Conservation (phyloP, 2,797 vertebrate species). For the Loris lydekkerianus region DNA sequence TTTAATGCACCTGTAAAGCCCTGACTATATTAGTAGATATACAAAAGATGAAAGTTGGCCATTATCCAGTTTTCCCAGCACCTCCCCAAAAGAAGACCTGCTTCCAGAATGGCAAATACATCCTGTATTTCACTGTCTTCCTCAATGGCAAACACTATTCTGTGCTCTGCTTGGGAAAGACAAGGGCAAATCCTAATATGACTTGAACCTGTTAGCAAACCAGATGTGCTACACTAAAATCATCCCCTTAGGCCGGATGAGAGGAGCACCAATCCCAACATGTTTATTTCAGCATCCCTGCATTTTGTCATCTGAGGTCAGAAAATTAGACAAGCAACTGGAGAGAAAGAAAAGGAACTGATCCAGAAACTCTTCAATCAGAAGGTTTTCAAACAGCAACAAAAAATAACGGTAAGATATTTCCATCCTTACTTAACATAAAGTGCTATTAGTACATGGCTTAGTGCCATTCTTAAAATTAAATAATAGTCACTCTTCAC, state of each 20-base stretch:
- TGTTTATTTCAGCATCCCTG: slow-evolving; percentile 46
- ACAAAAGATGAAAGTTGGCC: neutral
- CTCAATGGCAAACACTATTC: neutral
- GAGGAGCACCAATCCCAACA: slow-evolving; percentile 52
- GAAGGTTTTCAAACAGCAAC: slow-evolving; percentile 67
- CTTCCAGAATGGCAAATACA: neutral
- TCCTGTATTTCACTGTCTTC: neutral
- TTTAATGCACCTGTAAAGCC: neutral
- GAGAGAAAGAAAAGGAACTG: slow-evolving; percentile 39
- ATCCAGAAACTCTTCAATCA: slow-evolving; percentile 61
- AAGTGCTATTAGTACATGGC: slow-evolving; percentile 54
- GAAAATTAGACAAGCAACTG: slow-evolving; percentile 47
- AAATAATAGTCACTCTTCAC: slow-evolving; percentile 63
- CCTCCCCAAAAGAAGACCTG: neutral
- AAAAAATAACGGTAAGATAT: slow-evolving; percentile 67
- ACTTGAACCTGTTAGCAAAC: slow-evolving; percentile 64
- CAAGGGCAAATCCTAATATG: slow-evolving; percentile 24
- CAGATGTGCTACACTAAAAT: slow-evolving; percentile 57
- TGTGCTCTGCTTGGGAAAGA: slow-evolving; percentile 44
- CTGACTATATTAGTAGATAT: neutral
- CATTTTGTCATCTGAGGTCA: slow-evolving; percentile 20
- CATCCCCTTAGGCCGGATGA: slow-evolving; percentile 4
- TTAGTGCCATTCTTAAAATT: slow-evolving; percentile 71
- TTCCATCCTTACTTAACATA: slow-evolving; percentile 71
- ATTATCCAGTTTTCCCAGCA: neutral